These are phyloP conservation scores for Miniopterus natalensis DNA, from an alignment of 2,113 vertebrate genomes.

Conservation along the genomic window DNA sequence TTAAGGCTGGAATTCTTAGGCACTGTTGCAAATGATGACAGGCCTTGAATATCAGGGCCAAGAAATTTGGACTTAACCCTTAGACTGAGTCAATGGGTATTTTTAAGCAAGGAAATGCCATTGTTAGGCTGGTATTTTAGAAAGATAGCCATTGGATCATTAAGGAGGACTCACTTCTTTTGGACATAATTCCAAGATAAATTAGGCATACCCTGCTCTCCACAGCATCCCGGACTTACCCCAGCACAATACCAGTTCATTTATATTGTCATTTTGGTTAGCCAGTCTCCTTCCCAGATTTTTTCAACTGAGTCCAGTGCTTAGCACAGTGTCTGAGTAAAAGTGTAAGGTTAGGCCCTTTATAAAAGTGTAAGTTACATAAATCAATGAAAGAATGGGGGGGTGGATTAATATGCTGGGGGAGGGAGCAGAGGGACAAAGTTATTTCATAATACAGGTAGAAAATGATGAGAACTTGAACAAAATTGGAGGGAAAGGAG, in stretches of 20 bases:
- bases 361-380: slow-evolving; percentile 17
- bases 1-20: not conserved
- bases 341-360: slow-evolving; percentile 19
- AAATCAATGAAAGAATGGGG: slow-evolving; percentile 7
- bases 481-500: not conserved
- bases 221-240: slow-evolving; percentile 20
- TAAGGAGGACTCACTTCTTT: slow-evolving; percentile 12
- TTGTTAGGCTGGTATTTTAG: slow-evolving; percentile 18
- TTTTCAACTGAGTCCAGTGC: not conserved
- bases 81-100: slow-evolving; percentile 18
- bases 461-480: slow-evolving; percentile 35
- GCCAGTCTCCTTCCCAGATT: slow-evolving; percentile 3
- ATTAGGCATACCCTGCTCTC: not conserved
- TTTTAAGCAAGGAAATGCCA: slow-evolving; percentile 45
- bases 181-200: slow-evolving; percentile 7
- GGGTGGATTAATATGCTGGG: not conserved
- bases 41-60: slow-evolving; percentile 33
- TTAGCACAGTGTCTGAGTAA: not conserved
- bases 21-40: slow-evolving; percentile 29
- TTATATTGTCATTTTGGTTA: slow-evolving; percentile 33
- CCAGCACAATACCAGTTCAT: slow-evolving; percentile 3
- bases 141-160: slow-evolving; percentile 25
- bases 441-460: not conserved
- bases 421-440: not conserved
- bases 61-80: slow-evolving; percentile 53